Percentiles rank a stretch among this genome's conserved stretches.
These are phyloP conservation scores for Drosophila ercepeae DNA, from an alignment of 1,140 invertebrate species.

Conservation along the genomic window DNA sequence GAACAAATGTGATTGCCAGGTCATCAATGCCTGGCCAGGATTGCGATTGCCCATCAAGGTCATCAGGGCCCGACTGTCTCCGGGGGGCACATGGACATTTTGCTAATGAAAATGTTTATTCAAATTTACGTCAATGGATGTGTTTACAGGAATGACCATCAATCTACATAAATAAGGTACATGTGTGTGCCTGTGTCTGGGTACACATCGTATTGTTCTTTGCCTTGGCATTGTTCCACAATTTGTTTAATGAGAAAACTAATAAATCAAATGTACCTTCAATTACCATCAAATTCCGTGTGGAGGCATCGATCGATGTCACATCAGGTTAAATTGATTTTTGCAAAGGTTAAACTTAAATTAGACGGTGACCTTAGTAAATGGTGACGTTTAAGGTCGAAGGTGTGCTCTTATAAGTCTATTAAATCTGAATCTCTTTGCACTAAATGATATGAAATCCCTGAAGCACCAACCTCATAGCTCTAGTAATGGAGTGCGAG, in stretches of 20 bases:
- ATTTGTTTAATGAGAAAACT: constrained; percentile 78
- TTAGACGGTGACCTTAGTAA: background rate
- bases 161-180: constrained; percentile 67
- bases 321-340: background rate
- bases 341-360: background rate
- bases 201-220: constrained; percentile 31
- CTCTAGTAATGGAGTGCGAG: background rate
- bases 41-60: constrained; percentile 12
- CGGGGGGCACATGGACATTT: constrained; percentile 56
- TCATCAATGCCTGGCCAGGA: constrained; percentile 32
- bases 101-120: constrained; percentile 80
- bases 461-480: background rate
- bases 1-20: constrained; percentile 57
- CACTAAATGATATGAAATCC: background rate
- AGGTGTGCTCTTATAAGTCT: background rate
- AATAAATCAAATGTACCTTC: constrained; percentile 72
- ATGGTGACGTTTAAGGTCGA: background rate
- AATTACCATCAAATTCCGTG: constrained; percentile 52
- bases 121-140: constrained; percentile 75
- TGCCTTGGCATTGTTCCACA: constrained; percentile 58
- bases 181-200: constrained; percentile 5
- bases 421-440: background rate
- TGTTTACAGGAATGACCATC: constrained; percentile 70
- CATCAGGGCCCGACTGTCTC: constrained; percentile 33
- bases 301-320: background rate